phyloP scores from a whole-genome alignment of 2,113 vertebrate species.

The Onychostruthus taczanowskii region DNA sequence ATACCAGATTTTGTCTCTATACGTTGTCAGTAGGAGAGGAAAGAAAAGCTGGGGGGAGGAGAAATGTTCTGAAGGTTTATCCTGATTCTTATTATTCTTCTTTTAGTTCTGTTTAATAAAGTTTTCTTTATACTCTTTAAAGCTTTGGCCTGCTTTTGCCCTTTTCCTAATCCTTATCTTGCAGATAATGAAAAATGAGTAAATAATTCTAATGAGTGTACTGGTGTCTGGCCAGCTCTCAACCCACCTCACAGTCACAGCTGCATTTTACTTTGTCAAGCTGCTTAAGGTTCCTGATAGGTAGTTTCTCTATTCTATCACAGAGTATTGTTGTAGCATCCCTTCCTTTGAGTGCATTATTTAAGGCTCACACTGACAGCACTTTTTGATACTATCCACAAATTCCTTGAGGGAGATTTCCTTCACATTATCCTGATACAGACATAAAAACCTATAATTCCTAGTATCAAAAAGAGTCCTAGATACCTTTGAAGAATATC shows the following conservation, averaged over 20 bases:
- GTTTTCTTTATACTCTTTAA: neutral
- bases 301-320: neutral
- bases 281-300: neutral
- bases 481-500: neutral
- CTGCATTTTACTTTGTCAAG: neutral
- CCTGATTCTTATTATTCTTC: neutral
- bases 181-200: neutral
- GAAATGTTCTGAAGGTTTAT: neutral
- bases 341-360: neutral
- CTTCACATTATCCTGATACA: neutral
- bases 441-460: neutral
- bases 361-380: neutral
- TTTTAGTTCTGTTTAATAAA: neutral
- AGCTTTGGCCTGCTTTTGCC: neutral
- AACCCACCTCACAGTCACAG: neutral
- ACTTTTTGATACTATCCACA: neutral
- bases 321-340: rapidly evolving
- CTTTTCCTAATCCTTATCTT: neutral
- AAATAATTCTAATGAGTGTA: neutral
- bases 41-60: neutral
- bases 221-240: rapidly evolving
- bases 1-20: neutral
- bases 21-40: neutral
- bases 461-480: neutral
- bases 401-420: neutral